Conservation (phyloP, 2,888 invertebrate genomes). For the Drosophila anomelani region DNA sequence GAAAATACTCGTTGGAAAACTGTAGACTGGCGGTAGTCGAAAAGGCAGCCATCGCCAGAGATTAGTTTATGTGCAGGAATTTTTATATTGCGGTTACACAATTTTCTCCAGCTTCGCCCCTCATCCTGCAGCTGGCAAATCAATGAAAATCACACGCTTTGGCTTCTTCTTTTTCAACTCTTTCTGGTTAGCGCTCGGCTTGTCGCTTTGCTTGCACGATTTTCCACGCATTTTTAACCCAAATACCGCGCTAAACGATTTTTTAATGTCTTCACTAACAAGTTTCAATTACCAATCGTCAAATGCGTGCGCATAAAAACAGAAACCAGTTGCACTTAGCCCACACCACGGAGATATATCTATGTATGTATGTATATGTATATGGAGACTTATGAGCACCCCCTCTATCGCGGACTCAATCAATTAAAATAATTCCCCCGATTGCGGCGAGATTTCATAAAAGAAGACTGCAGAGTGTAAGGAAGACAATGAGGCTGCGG, state of each 20-base stretch:
- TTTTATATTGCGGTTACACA: slow-evolving; percentile 78
- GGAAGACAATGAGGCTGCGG: slow-evolving; percentile 60
- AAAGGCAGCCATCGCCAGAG: slow-evolving; percentile 52
- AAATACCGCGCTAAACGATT: slow-evolving; percentile 79
- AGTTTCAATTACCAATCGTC: slow-evolving; percentile 77
- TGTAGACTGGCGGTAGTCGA: slow-evolving; percentile 59
- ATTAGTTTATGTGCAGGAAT: slow-evolving; percentile 80
- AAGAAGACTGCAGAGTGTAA: slow-evolving; percentile 35
- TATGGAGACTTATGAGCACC: slow-evolving; percentile 4
- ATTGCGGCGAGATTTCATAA: slow-evolving; percentile 68
- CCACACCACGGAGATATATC: slow-evolving; percentile 4
- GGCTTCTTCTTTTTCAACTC: slow-evolving; percentile 54
- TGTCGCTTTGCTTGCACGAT: slow-evolving; percentile 64
- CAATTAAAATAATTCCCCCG: slow-evolving; percentile 79
- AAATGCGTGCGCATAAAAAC: slow-evolving; percentile 57
- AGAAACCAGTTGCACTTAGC: slow-evolving; percentile 66
- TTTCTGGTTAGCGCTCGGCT: slow-evolving; percentile 29
- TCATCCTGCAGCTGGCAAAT: slow-evolving; percentile 23
- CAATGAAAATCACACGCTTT: slow-evolving; percentile 66
- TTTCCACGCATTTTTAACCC: slow-evolving; percentile 80
- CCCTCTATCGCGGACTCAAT: slow-evolving; percentile 54
- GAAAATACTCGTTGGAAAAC: slow-evolving; percentile 23
- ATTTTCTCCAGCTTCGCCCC: slow-evolving; percentile 55
- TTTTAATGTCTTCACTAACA: slow-evolving; percentile 79
- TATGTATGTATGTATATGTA: neutral